These are phyloP conservation scores for Nomia melanderi DNA, from an alignment of 1,140 invertebrate genomes.

Conservation along the genomic window DNA sequence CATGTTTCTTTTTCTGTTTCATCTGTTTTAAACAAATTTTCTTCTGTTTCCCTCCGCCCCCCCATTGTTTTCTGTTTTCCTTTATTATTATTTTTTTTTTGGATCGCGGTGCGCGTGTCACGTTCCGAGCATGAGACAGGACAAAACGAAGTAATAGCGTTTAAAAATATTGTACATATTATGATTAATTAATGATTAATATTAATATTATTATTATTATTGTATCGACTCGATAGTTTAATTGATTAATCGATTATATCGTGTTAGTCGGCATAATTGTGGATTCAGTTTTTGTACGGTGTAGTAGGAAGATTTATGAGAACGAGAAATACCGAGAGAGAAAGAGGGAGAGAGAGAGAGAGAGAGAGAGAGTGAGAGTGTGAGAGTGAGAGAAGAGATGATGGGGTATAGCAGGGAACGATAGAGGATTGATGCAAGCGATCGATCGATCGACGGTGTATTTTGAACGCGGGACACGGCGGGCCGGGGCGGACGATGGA, in stretches of 20 bases:
- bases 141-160: conserved; percentile 61
- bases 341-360: too few species aligned
- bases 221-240: conserved; percentile 74
- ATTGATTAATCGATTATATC: conserved; percentile 72
- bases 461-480: conserved; percentile 9
- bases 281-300: conserved; percentile 70
- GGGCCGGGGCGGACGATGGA: neutral
- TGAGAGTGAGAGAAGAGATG: too few species aligned
- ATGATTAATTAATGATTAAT: conserved; percentile 76
- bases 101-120: conserved; percentile 54
- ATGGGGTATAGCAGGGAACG: too few species aligned
- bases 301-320: conserved; percentile 36
- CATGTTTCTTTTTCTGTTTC: neutral
- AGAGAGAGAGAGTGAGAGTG: too few species aligned
- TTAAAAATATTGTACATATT: conserved; percentile 75
- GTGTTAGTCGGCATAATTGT: conserved; percentile 72
- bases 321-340: too few species aligned
- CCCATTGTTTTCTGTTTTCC: too few species aligned
- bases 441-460: conserved; percentile 41
- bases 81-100: conserved; percentile 24
- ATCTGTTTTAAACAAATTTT: neutral
- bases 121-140: conserved; percentile 64
- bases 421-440: conserved; percentile 37
- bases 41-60: neutral
- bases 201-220: conserved; percentile 68